Evolutionary conservation across 2,113 vertebrate species (phyloP).

Genomic region (Ellobius talpinus): DNA sequence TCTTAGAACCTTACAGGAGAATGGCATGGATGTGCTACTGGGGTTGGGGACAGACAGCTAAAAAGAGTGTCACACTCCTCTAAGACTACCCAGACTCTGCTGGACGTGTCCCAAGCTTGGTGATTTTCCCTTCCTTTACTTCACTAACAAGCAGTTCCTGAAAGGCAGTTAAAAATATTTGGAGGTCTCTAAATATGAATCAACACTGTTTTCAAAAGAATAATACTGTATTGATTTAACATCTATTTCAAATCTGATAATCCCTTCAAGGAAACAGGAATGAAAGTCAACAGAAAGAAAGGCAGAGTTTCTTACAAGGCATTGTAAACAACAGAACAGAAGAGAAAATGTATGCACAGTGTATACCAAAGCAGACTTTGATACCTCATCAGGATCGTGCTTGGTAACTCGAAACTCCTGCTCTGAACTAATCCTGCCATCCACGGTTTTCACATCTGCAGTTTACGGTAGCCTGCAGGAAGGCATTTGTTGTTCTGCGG

Average conservation of each 20-base stretch:
- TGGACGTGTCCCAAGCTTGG: background rate
- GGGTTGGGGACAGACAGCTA: background rate
- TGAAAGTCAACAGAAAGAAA: background rate
- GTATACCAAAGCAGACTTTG: background rate
- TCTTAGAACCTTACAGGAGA: background rate
- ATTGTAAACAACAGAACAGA: background rate
- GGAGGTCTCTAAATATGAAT: conserved; percentile 75
- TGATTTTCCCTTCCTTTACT: conserved; percentile 5
- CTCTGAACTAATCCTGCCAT: background rate
- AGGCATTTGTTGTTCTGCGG: background rate
- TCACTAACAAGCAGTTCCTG: conserved; percentile 61
- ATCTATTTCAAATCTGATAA: conserved; percentile 49
- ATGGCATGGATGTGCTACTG: background rate
- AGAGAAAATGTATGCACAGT: background rate
- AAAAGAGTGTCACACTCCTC: background rate
- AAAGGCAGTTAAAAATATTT: conserved; percentile 51
- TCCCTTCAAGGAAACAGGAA: conserved; percentile 54
- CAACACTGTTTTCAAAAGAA: conserved; percentile 71
- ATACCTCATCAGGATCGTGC: background rate
- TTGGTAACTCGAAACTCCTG: background rate
- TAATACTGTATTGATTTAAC: conserved; percentile 50
- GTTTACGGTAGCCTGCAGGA: background rate
- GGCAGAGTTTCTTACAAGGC: background rate
- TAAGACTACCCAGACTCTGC: background rate
- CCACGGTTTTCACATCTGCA: background rate